Percentiles rank a stretch among this genome's conserved stretches.
These are phyloP conservation scores for Parazoanthus swiftii DNA, from an alignment of 92 coral and sea anemone genomes.

Conservation along the genomic window DNA sequence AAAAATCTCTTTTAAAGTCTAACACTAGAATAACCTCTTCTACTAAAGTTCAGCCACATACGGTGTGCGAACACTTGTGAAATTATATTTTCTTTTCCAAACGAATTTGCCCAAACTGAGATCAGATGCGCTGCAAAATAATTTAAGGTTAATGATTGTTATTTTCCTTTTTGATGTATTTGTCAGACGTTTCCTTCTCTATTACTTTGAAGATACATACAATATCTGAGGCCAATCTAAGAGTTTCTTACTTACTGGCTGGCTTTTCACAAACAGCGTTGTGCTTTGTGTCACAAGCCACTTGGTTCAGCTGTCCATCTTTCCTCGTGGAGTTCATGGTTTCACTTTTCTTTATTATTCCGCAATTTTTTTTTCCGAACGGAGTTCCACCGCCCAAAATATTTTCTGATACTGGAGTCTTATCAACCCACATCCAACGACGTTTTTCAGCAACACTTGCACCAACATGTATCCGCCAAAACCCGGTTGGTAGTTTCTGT, in stretches of 20 bases:
- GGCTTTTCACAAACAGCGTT: conserved; percentile 25
- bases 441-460: conserved; percentile 31
- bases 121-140: too few relatives aligned
- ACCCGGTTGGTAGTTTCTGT: background rate
- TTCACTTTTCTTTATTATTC: conserved; percentile 4
- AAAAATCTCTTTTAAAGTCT: too few relatives aligned
- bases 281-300: background rate
- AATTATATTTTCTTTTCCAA: too few relatives aligned
- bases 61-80: too few relatives aligned
- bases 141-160: too few relatives aligned
- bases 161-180: too few relatives aligned
- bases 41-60: too few relatives aligned
- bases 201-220: background rate
- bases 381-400: background rate
- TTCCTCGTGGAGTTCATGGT: conserved; percentile 21
- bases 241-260: background rate
- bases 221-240: too few relatives aligned
- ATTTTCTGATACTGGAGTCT: background rate
- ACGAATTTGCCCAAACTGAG: too few relatives aligned
- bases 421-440: conserved; percentile 41
- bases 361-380: background rate
- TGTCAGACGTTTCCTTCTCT: too few relatives aligned
- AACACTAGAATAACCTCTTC: too few relatives aligned
- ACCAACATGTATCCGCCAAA: conserved; percentile 15
- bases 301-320: conserved; percentile 8